Conservation (phyloP, 2,797 vertebrate genomes). For the Salmo trutta region DNA sequence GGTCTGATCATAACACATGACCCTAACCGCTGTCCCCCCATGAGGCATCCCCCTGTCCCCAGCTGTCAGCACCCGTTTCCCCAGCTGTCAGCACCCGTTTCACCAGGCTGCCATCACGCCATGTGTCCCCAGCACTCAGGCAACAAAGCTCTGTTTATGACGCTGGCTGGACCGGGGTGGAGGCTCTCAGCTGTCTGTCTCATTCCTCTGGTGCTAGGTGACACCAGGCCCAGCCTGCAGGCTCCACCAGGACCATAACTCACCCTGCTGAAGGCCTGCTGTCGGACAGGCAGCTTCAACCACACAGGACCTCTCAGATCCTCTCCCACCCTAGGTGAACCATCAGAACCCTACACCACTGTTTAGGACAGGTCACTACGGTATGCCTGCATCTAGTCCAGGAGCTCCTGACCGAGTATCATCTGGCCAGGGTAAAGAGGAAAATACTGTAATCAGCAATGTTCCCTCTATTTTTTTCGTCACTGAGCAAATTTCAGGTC, state of each 20-base stretch:
- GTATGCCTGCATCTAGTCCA: background rate
- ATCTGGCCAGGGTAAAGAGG: background rate
- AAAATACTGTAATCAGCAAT: background rate
- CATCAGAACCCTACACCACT: background rate
- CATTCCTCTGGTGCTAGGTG: constrained; percentile 72
- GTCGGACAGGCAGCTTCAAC: constrained; percentile 40
- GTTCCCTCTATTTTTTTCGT: too few species aligned
- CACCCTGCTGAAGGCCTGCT: constrained; percentile 33
- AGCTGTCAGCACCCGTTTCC: constrained; percentile 34
- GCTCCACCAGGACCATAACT: constrained; percentile 65
- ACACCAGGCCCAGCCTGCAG: constrained; percentile 56
- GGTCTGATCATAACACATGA: constrained; percentile 14
- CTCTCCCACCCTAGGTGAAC: background rate
- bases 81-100: background rate
- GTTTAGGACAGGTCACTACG: background rate
- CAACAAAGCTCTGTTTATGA: constrained; percentile 62
- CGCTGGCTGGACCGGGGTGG: constrained; percentile 14
- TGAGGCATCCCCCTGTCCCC: constrained; percentile 53
- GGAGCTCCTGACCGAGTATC: background rate
- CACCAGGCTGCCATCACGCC: too few species aligned
- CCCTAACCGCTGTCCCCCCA: constrained; percentile 48
- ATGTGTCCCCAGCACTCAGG: constrained; percentile 57
- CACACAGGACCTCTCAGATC: background rate
- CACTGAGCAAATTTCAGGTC: too few species aligned
- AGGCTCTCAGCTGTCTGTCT: constrained; percentile 76